phyloP scores from a whole-genome alignment of 53 echinoderm and acorn worm genomes.

The Pentamera pediparva region DNA sequence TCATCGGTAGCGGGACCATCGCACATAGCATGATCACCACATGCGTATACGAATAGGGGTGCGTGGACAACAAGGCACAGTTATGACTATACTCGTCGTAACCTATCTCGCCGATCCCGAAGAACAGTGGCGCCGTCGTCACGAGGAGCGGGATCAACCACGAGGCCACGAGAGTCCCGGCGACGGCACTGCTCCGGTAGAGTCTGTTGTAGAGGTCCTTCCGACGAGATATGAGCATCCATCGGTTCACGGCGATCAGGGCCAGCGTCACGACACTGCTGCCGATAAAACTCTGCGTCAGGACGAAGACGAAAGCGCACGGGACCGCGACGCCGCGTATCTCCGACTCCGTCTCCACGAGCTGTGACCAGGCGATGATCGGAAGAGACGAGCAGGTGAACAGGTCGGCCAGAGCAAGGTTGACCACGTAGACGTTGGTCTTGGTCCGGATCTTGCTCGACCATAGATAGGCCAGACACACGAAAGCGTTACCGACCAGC shows the following conservation, averaged over 20 bases:
- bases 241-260: not conserved
- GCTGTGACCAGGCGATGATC: not conserved
- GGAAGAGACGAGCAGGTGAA: constrained; percentile 7
- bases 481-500: not conserved
- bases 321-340: not conserved
- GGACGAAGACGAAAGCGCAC: not conserved
- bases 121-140: not conserved
- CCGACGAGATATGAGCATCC: not conserved
- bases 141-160: not conserved
- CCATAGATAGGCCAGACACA: not conserved
- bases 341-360: not conserved
- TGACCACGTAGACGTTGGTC: constrained; percentile 9
- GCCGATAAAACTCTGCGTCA: constrained; percentile 14
- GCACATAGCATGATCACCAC: not conserved
- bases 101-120: not conserved
- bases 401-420: not conserved
- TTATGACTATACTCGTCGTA: constrained; percentile 13
- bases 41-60: not conserved
- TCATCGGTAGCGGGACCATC: not conserved
- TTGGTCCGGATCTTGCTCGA: constrained; percentile 12
- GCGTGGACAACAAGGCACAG: not conserved
- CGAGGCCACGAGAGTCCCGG: not conserved
- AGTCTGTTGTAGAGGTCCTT: not conserved
- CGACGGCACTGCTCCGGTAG: not conserved
- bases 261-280: constrained; percentile 4